Percentiles rank a stretch among this genome's conserved stretches.
Conservation (phyloP, 2,888 invertebrate genomes). For the Synergus itoensis region DNA sequence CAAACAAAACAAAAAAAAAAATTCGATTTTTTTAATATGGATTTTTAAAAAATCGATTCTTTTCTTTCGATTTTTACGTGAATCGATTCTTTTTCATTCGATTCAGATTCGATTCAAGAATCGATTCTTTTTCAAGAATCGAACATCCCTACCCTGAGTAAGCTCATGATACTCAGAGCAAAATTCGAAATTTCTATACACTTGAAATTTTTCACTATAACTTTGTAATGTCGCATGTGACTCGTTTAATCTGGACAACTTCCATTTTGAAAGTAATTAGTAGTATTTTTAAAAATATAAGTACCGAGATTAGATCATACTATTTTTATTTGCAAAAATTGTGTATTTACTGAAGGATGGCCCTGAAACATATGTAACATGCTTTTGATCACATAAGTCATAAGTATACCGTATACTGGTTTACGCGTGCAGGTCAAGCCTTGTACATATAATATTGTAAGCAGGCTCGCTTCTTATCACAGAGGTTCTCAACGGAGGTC, state of each 20-base stretch:
- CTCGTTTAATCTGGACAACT: background rate
- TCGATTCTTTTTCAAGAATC: no score
- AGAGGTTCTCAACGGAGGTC: conserved; percentile 34
- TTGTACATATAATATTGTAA: conserved; percentile 32
- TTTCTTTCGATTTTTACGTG: no score
- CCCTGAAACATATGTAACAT: conserved; percentile 6
- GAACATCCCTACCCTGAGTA: no score
- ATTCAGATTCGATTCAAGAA: no score
- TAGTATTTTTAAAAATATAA: background rate
- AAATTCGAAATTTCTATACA: background rate
- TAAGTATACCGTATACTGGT: conserved; percentile 2
- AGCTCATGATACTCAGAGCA: no score
- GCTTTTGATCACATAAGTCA: conserved; percentile 19
- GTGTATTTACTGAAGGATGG: background rate
- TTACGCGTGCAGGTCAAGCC: conserved; percentile 32
- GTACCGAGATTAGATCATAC: background rate
- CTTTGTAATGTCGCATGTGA: no score
- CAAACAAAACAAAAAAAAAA: no score
- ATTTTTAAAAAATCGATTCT: no score
- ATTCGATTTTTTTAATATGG: no score
- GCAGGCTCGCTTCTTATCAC: conserved; percentile 30
- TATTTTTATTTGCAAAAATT: background rate
- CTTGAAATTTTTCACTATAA: background rate
- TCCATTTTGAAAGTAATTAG: background rate
- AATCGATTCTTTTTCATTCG: no score